These are phyloP conservation scores for Cataglyphis albicans DNA, from an alignment of 2,888 invertebrate genomes.

Conservation along the genomic window DNA sequence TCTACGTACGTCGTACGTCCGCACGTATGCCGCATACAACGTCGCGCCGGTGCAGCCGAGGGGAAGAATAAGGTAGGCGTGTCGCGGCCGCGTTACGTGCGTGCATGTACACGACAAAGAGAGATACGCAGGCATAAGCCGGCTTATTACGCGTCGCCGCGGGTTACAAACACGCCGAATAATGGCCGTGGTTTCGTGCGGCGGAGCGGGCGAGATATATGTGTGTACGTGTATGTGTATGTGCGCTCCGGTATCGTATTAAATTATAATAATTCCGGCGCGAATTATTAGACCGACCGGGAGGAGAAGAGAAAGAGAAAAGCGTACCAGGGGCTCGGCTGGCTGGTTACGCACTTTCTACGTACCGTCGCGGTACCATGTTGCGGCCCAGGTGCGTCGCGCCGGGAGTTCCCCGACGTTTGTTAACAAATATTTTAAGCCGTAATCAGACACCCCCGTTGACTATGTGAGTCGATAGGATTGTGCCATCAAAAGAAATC, in stretches of 20 bases:
- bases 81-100: constrained; percentile 73
- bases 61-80: constrained; percentile 77
- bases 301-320: constrained; percentile 39
- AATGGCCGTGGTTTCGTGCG: constrained; percentile 72
- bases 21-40: constrained; percentile 50
- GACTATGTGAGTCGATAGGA: constrained; percentile 11
- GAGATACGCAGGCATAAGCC: constrained; percentile 73
- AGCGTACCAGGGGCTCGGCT: constrained; percentile 44
- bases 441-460: constrained; percentile 75
- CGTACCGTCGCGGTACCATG: constrained; percentile 52
- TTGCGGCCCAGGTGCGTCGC: constrained; percentile 61
- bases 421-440: constrained; percentile 81
- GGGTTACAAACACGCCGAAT: constrained; percentile 78
- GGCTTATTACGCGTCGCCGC: constrained; percentile 77
- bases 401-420: constrained; percentile 73
- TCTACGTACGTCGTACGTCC: constrained; percentile 37
- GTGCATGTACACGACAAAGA: constrained; percentile 73
- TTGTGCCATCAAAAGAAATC: background rate
- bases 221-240: constrained; percentile 43
- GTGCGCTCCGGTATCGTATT: constrained; percentile 77
- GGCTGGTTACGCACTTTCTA: constrained; percentile 69
- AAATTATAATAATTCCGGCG: constrained; percentile 82
- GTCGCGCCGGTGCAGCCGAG: constrained; percentile 50
- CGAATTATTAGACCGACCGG: constrained; percentile 74
- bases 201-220: constrained; percentile 56